Conservation (phyloP, 23 tunicate genomes). For the Ciona savignyi region DNA sequence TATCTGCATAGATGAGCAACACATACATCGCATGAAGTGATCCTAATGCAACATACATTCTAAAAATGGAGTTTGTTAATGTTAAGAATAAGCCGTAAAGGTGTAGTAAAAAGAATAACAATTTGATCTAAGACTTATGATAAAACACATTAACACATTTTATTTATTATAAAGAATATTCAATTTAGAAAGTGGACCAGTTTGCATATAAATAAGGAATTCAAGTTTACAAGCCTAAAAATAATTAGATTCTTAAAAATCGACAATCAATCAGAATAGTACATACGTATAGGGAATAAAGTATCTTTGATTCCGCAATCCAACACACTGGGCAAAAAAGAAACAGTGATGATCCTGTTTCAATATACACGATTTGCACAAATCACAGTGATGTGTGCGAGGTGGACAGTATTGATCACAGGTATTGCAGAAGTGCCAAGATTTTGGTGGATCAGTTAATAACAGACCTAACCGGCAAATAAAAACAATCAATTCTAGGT, state of each 20-base stretch:
- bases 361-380: constrained; percentile 59
- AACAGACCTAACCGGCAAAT: constrained; percentile 22
- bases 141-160: no score
- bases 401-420: constrained; percentile 90
- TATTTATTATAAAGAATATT: no score
- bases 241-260: background rate
- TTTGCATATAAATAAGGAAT: no score
- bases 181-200: no score
- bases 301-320: constrained; percentile 55
- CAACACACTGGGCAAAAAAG: constrained; percentile 70
- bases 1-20: constrained; percentile 22
- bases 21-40: constrained; percentile 34
- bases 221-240: background rate
- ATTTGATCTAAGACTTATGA: no score
- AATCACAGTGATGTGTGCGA: constrained; percentile 77
- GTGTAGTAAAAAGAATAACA: no score
- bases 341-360: constrained; percentile 93
- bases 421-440: constrained; percentile 48
- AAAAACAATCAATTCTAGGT: constrained; percentile 1
- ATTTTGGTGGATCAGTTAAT: constrained; percentile 54
- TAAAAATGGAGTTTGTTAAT: no score
- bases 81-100: no score
- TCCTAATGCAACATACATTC: constrained; percentile 78
- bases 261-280: background rate
- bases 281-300: constrained; percentile 76